phyloP scores from a whole-genome alignment of 2,888 invertebrate species.

The Scelioninae gen. 2 region DNA sequence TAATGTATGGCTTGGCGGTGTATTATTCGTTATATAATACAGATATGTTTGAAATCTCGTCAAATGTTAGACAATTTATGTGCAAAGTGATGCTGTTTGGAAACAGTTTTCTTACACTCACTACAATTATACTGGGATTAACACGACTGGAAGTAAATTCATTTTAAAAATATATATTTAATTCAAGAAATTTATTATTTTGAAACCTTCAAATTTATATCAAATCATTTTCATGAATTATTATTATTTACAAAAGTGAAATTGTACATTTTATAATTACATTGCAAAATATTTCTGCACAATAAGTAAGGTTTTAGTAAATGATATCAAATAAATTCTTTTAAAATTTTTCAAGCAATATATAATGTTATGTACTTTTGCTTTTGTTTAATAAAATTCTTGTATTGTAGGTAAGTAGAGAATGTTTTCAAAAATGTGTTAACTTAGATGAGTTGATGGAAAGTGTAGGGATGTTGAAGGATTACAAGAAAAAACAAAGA shows the following conservation, averaged over 20 bases:
- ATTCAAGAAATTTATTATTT: too few species aligned
- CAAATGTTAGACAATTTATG: conserved; percentile 38
- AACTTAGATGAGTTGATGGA: conserved; percentile 23
- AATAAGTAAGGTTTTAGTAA: too few species aligned
- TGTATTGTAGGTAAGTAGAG: conserved; percentile 1
- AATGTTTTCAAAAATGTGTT: too few species aligned
- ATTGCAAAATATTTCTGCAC: too few species aligned
- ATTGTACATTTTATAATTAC: too few species aligned
- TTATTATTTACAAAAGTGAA: too few species aligned
- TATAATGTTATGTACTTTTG: too few species aligned
- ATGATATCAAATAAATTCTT: too few species aligned
- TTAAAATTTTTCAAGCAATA: too few species aligned
- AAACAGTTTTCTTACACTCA: conserved; percentile 16
- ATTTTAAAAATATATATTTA: too few species aligned
- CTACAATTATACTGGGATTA: conserved; percentile 9
- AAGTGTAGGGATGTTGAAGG: conserved; percentile 23
- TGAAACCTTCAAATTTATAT: too few species aligned
- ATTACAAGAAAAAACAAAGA: conserved; percentile 10
- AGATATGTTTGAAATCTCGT: conserved; percentile 29
- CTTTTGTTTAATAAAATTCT: conserved; percentile 1
- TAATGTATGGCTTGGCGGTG: conserved; percentile 15
- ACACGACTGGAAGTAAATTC: conserved; percentile 27
- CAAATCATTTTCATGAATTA: too few species aligned
- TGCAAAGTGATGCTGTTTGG: conserved; percentile 27
- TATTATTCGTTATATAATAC: conserved; percentile 19